Evolutionary conservation across 2,888 invertebrate genomes (phyloP), one percentile per base, ranked within the genome.

Genomic region (Lapara coniferarum): DNA sequence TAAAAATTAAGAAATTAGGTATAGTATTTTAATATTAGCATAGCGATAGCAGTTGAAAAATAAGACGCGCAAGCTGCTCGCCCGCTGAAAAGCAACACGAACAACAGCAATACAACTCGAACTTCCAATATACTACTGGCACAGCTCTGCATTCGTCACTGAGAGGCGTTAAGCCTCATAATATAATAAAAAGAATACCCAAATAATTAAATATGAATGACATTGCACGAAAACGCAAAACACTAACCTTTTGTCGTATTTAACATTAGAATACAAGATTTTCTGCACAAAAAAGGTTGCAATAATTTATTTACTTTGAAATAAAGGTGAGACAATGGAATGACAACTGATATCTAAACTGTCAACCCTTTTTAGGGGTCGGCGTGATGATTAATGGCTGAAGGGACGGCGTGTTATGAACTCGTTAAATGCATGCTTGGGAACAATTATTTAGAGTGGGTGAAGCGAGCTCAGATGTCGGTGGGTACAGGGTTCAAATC

Each of bases 311-410:
- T 79, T 77, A 76, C 75, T 69, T 68, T 73, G 72, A 78, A 76
- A 79, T 75, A 79, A 75, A 79, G 75, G 74, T 74, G 71, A 66
- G 67, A 79, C 79, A 79, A 79, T 78, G 71, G 77, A 70, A 57
- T 70, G 71, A 73, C 74, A 73, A 71, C 75, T 77, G 79, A 78
- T 80, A 78, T 74, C 72, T 55, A 44, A 73, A 74, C 72, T 77
- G 80, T 80, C 81, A 78, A 77, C 79, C 81, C 80, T 80, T 82
- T 81, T 81, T 78, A 77, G 78, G 77, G 77, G 75, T 75, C 73
- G 73, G 73, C 73, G 72, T 74, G 69, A 76, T 82, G 81, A 82
- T 81, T 81, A 81, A 81, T 81, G 81, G 63, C 63, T 49, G 63
- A 63, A 63, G 75, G 63, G 63, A 63, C 63, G 63, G 46, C 63